phyloP scores from a whole-genome alignment of 37 sponge, comb jelly and placozoan species.

The Chondrilla cf. caribensis region DNA sequence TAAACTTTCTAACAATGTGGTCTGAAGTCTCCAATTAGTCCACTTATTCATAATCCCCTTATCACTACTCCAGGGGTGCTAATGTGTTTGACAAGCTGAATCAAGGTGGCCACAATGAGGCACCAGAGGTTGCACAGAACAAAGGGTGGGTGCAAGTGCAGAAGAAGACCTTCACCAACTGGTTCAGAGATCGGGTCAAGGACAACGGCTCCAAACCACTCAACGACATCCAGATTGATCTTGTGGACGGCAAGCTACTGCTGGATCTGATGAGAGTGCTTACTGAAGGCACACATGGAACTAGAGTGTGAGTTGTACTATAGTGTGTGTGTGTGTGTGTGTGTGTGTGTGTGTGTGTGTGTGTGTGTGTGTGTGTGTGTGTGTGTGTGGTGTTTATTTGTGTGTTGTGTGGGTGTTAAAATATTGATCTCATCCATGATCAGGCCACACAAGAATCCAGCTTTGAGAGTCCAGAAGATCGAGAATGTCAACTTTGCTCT shows the following conservation, averaged over 20 bases:
- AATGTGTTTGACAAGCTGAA: conserved; percentile 22
- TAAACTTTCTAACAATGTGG: no score
- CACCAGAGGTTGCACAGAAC: conserved; percentile 10
- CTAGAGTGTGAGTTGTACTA: conserved; percentile 9
- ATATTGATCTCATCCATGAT: not conserved
- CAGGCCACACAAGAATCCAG: conserved; percentile 31
- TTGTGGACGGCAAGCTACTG: conserved; percentile 80
- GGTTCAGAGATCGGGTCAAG: conserved; percentile 75
- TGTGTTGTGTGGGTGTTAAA: no score
- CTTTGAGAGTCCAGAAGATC: conserved; percentile 25
- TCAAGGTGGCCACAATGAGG: not conserved
- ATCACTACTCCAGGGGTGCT: no score
- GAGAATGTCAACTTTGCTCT: conserved; percentile 45
- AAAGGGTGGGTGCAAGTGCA: conserved; percentile 82
- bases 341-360: not conserved
- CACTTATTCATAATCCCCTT: no score
- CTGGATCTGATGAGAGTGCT: conserved; percentile 39
- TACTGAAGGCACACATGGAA: conserved; percentile 15
- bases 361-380: not conserved
- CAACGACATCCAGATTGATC: conserved; percentile 58
- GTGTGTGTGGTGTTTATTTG: no score
- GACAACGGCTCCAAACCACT: conserved; percentile 47
- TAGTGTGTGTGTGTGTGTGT: not conserved
- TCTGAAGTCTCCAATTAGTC: no score
- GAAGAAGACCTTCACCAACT: conserved; percentile 84